phyloP scores from a whole-genome alignment of 2,888 invertebrate species.

The Calliphora vomitoria region DNA sequence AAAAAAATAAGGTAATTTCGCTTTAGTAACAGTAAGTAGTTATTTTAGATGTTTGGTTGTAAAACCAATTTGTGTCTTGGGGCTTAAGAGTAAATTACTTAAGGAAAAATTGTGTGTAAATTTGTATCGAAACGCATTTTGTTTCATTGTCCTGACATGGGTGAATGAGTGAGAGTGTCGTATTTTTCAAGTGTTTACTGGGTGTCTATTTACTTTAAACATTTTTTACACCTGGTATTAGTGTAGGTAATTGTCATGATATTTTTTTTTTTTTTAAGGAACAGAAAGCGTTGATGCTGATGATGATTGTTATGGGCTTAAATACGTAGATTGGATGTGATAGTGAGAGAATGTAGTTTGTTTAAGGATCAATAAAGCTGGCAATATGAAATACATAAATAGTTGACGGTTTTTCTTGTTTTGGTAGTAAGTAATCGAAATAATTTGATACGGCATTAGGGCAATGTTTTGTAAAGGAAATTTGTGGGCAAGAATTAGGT shows the following conservation, averaged over 20 bases:
- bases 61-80: conserved; percentile 73
- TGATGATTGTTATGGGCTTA: conserved; percentile 65
- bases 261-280: conserved; percentile 40
- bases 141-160: background rate
- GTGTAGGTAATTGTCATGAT: conserved; percentile 63
- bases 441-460: background rate
- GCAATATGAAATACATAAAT: conserved; percentile 2
- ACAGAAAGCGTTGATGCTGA: conserved; percentile 39
- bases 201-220: background rate
- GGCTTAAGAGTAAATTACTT: conserved; percentile 71
- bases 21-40: conserved; percentile 48
- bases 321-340: conserved; percentile 3
- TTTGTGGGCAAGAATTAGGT: background rate
- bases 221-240: conserved; percentile 68
- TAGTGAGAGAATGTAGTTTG: background rate
- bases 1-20: conserved; percentile 54
- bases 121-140: conserved; percentile 60
- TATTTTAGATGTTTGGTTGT: conserved; percentile 56
- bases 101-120: conserved; percentile 67
- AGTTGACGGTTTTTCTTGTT: conserved; percentile 9
- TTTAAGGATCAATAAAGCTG: conserved; percentile 11
- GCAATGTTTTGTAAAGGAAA: background rate
- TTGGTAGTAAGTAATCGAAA: background rate
- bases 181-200: background rate
- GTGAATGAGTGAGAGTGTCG: background rate